Evolutionary conservation across 1,140 invertebrate species (phyloP), one percentile per base, ranked within the genome.

Genomic region (Sitophilus oryzae): DNA sequence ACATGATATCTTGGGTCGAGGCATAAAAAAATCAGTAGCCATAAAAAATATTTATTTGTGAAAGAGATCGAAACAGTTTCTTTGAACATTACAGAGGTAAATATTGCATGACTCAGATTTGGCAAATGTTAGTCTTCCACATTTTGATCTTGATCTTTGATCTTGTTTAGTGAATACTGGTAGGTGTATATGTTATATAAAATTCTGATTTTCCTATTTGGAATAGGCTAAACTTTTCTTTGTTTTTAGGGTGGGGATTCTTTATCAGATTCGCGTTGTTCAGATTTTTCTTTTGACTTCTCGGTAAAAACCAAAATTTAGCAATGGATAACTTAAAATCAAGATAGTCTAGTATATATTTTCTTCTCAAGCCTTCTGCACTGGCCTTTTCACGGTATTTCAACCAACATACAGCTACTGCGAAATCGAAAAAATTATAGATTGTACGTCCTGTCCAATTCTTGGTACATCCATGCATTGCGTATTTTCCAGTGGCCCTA

Each of bases 401-500:
- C 5, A 59, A 30, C 51, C 59, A 59, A 23, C 21, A 10, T 25
- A 56, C 51, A 30, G 59, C 59, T 30, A 46, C 44, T 21, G 51
- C 16, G 25, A 61, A 61, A 50, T 55, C 44, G 25, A 58, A 37
- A 55, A 61, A 61, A 37, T 54, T 18, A 30, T 30, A 58, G 34
- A 61, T 59, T 3, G 30, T 15, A 15, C 51, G 50, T 21, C 44
- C 37, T 44, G 51, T 44, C 51, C 51, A 55, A n/a, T 55, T 48
- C 9, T 53, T 53, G 2, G 21, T 60, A 15, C 23, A 25, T 40
- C 45, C 50, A 40, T 25, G 38, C 54, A 56, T 59, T 35, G 44
- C 2, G 41, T 55, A 55, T 34, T 46, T 55, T 16, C 37, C 19
- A 49, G 50, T 44, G 6, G 50, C 45, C 18, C 46, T 15, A 19